Conservation (phyloP, 2,113 vertebrate species). For the Pseudorhombus dupliciocellatus region DNA sequence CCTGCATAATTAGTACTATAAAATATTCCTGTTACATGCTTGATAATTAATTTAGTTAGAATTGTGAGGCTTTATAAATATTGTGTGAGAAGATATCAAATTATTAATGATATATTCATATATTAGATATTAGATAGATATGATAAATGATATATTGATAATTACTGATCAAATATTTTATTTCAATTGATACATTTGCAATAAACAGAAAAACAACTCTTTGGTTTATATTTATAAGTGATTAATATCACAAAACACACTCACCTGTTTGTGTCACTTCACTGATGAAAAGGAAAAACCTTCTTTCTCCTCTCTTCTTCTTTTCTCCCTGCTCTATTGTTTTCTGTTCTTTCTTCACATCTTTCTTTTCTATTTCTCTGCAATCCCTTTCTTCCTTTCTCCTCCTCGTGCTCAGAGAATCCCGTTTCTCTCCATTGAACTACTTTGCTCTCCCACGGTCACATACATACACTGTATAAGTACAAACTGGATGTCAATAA, state of each 20-base stretch:
- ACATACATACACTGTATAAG: not conserved
- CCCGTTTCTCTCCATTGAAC: not conserved
- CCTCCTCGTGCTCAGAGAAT: not conserved
- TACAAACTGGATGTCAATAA: not conserved
- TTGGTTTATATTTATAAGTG: not conserved
- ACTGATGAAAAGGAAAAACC: not conserved
- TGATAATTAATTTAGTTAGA: too few relatives aligned
- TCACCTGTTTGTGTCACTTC: not conserved
- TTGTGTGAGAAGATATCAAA: too few relatives aligned
- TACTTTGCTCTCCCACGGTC: slow-evolving; percentile 10
- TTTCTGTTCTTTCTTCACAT: not conserved
- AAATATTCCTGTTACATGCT: too few relatives aligned
- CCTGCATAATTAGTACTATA: too few relatives aligned
- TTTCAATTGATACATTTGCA: too few relatives aligned
- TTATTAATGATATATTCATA: too few relatives aligned
- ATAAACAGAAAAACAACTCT: too few relatives aligned
- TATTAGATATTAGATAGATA: too few relatives aligned
- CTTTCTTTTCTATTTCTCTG: not conserved
- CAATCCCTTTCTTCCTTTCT: not conserved
- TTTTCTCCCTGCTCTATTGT: not conserved
- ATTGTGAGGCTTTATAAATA: too few relatives aligned
- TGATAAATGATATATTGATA: too few relatives aligned
- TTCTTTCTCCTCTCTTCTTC: not conserved
- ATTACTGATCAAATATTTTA: too few relatives aligned
- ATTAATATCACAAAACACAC: not conserved